Conservation (phyloP, 2,888 invertebrate species). For the Aleiodes leptofemur region DNA sequence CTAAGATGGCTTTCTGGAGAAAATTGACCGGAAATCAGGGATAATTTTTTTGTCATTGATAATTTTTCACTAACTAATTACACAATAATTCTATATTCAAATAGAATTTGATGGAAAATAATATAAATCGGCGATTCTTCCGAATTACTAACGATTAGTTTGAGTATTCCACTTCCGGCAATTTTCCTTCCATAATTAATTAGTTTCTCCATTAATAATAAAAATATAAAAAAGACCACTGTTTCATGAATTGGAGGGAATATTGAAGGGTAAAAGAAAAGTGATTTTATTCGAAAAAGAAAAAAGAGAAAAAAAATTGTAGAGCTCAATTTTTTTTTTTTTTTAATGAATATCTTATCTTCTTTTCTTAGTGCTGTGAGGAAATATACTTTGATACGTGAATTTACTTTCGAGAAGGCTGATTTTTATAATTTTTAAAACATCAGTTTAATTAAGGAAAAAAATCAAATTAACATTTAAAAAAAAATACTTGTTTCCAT, state of each 20-base stretch:
- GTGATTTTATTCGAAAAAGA: constrained; percentile 41
- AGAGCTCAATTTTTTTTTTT: constrained; percentile 26
- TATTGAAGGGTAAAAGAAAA: constrained; percentile 16
- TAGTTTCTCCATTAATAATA: constrained; percentile 23
- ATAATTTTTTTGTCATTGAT: constrained; percentile 44
- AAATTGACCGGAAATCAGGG: constrained; percentile 58
- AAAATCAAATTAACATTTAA: constrained; percentile 64
- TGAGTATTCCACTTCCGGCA: constrained; percentile 54
- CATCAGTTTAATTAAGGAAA: constrained; percentile 66
- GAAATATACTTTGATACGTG: constrained; percentile 66
- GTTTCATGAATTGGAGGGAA: constrained; percentile 22
- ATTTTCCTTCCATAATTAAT: constrained; percentile 52
- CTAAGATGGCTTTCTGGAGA: constrained; percentile 37
- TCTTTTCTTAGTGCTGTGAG: constrained; percentile 72
- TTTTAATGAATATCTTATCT: constrained; percentile 5
- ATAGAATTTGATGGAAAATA: constrained; percentile 2
- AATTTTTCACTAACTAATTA: constrained; percentile 16
- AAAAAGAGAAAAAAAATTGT: constrained; percentile 7
- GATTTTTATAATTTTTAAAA: constrained; percentile 72
- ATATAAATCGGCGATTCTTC: constrained; percentile 23
- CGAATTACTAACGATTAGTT: constrained; percentile 33
- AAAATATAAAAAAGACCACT: not conserved
- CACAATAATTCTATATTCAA: not conserved
- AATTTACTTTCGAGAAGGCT: constrained; percentile 73
- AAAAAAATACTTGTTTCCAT: constrained; percentile 51